These are phyloP conservation scores for Anoura caudifer DNA, from an alignment of 2,113 vertebrate species.

Conservation along the genomic window DNA sequence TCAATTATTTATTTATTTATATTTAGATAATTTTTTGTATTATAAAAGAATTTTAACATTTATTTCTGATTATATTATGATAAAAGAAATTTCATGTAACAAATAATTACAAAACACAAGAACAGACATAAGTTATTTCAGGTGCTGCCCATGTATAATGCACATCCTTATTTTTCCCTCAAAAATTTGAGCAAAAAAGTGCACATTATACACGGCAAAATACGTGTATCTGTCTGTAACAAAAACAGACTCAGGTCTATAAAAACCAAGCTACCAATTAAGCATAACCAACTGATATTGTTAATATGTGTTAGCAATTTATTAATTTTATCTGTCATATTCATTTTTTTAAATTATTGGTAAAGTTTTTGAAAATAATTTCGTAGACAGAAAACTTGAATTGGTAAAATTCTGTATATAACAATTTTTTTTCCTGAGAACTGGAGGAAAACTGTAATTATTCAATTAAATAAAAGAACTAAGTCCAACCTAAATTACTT, in stretches of 20 bases:
- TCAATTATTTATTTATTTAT: no score
- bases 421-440: background rate
- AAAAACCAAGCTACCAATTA: slow-evolving; percentile 10
- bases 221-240: background rate
- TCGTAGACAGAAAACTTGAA: background rate
- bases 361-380: slow-evolving; percentile 31
- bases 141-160: no score
- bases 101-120: no score
- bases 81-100: no score
- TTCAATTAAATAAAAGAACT: background rate
- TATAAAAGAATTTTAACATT: no score
- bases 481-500: slow-evolving; percentile 5
- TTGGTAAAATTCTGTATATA: background rate
- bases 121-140: no score
- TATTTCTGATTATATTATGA: no score
- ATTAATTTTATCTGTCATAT: background rate
- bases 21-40: no score
- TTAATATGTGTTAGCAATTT: background rate
- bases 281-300: background rate
- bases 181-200: no score
- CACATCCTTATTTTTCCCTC: no score
- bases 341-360: background rate
- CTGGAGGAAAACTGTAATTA: background rate
- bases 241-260: background rate
- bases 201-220: no score